Evolutionary conservation across 2,797 vertebrate genomes (phyloP).

Genomic region (Uromys caudimaculatus): DNA sequence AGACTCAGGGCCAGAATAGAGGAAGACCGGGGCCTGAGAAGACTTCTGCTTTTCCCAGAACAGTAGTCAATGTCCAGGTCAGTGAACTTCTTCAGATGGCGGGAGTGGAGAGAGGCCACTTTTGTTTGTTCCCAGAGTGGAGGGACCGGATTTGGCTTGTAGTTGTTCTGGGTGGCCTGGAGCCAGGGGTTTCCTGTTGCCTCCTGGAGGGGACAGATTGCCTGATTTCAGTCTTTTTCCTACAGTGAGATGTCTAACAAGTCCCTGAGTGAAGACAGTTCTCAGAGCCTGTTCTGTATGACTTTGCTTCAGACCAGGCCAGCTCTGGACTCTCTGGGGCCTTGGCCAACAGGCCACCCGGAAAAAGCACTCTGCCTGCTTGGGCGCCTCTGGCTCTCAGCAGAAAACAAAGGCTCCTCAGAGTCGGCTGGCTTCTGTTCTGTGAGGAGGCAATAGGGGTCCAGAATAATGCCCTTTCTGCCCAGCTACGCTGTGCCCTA

Average conservation of each 20-base stretch:
- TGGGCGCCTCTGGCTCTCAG: background rate
- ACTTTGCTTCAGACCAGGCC: background rate
- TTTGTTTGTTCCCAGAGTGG: slow-evolving; percentile 55
- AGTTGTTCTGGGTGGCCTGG: slow-evolving; percentile 54
- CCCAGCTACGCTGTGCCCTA: background rate
- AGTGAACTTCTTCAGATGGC: background rate
- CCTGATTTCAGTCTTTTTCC: background rate
- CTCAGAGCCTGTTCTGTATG: background rate
- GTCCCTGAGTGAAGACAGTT: background rate
- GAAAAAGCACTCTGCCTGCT: slow-evolving; percentile 45
- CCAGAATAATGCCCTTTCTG: background rate
- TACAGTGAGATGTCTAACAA: background rate
- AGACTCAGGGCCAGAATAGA: background rate
- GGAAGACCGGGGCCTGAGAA: background rate
- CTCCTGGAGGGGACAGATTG: background rate
- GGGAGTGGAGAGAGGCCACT: background rate
- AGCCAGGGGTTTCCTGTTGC: slow-evolving; percentile 63
- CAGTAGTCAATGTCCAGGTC: background rate
- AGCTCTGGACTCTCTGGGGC: background rate
- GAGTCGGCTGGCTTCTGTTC: slow-evolving; percentile 9
- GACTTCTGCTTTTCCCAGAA: background rate
- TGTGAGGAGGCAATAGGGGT: background rate
- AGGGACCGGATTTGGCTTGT: slow-evolving; percentile 54
- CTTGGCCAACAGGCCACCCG: background rate
- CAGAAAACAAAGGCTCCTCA: slow-evolving; percentile 65